Conservation (phyloP, 2,113 vertebrate species). For the Gadus macrocephalus region DNA sequence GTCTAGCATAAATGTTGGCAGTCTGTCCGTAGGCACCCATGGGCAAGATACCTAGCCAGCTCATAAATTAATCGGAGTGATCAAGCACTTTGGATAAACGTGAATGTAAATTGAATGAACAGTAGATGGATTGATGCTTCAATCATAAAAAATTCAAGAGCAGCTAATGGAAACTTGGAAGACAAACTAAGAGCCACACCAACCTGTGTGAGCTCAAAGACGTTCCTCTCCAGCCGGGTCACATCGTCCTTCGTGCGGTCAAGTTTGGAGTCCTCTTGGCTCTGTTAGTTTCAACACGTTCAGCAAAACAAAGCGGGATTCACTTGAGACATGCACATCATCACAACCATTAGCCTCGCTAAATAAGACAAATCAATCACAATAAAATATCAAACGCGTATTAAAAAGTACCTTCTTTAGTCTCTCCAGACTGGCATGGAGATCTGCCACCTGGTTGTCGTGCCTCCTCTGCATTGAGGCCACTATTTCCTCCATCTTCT, state of each 20-base stretch:
- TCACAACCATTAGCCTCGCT: neutral
- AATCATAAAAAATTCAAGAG: no score
- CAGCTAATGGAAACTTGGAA: no score
- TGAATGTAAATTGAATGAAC: no score
- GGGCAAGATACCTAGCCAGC: no score
- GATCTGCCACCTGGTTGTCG: constrained; percentile 58
- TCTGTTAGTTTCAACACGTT: constrained; percentile 41
- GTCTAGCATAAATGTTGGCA: no score
- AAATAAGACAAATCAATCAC: neutral
- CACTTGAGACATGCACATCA: neutral
- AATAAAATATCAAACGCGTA: neutral
- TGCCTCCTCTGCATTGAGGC: constrained; percentile 64
- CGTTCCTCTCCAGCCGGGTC: constrained; percentile 48
- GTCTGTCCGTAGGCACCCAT: no score
- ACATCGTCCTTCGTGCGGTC: constrained; percentile 61
- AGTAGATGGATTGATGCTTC: no score
- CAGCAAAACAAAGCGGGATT: neutral
- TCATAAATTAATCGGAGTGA: no score
- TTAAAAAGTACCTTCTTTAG: constrained; percentile 59
- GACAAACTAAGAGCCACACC: no score
- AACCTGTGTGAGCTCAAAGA: constrained; percentile 63
- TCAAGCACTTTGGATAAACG: no score
- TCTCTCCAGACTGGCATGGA: constrained; percentile 61
- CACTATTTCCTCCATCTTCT: constrained; percentile 61
- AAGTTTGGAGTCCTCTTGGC: constrained; percentile 51